Base-by-base conservation (phyloP, 2,888 invertebrate species). In the Heliconius hortense region DNA sequence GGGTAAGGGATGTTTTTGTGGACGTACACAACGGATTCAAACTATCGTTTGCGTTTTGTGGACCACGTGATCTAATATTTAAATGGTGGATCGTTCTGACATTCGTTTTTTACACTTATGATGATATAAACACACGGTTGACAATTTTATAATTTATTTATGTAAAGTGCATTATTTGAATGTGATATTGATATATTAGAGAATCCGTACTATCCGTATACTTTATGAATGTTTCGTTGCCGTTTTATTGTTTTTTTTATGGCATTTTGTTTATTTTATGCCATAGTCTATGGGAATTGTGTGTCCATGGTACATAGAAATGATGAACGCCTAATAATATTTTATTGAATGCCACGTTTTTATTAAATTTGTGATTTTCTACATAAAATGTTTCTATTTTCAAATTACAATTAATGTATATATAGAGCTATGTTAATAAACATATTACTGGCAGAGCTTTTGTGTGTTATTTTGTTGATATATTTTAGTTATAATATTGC, bases 61-160 rank as follows among this genome's bases (percentile, higher is more conserved):
- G 91, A 93, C 92, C 91, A 87, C 85, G 92, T 92, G 92, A 92
- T 88, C 90, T 90, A 90, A 89, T 88, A 82, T 86, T 85, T 21
- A 2, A 60, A 88, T 90, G 89, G 93, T 92, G 92, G 91, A 90
- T 88, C 86, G 88, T 90, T 92, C 90, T 91, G 91, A 93, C 92
- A 92, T 93, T 91, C 11, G 89, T 90, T 93, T 90, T 93, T 91
- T 90, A 83, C 84, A 84, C 80, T 82, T 88, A 86, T 88, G 87
- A 89, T 89, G 87, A 89, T 31, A 69, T 86, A 86, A 89, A 91
- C 87, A 85, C 88, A 89, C 85, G 81, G 90, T 92, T 93, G 91
- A 93, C 91, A 89, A 90, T 90, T 92, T 90, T 89, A 90, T 93
- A 91, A 93, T 93, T 93, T 92, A 92, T 93, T 92, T 92, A 91